Conservation (phyloP, 2,113 vertebrate genomes). For the Dolichallabes microphthalmus region DNA sequence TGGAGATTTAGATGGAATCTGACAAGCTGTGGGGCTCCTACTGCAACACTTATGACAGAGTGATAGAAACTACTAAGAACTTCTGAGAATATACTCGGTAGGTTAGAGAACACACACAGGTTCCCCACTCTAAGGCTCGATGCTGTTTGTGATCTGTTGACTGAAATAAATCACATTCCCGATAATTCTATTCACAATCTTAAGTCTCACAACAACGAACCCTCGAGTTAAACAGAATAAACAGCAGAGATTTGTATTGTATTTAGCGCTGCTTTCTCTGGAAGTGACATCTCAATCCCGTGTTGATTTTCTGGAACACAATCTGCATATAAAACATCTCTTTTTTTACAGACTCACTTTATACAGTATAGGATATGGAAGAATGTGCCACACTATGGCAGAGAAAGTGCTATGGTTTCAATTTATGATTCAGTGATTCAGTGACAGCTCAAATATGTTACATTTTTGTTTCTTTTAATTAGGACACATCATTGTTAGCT, state of each 20-base stretch:
- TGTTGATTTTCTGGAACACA: conserved; percentile 1
- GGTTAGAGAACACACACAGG: conserved; percentile 7
- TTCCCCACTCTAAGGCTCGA: neutral
- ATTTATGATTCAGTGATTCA: conserved; percentile 42
- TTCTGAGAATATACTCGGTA: conserved; percentile 5
- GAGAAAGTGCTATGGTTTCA: conserved; percentile 1
- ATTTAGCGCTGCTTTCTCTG: neutral
- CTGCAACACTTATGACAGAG: neutral
- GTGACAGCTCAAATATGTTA: conserved; percentile 46
- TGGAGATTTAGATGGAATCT: neutral
- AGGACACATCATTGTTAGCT: conserved; percentile 53
- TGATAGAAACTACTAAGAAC: conserved; percentile 9
- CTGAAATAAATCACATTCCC: conserved; percentile 11
- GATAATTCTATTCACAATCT: neutral
- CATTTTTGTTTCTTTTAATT: conserved; percentile 49
- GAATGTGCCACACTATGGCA: too few relatives aligned
- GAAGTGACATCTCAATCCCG: conserved; percentile 22
- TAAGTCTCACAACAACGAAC: neutral
- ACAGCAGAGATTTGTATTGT: neutral
- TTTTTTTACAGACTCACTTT: conserved; percentile 9
- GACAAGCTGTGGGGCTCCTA: conserved; percentile 19
- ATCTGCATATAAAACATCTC: conserved; percentile 19
- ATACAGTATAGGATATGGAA: conserved; percentile 26
- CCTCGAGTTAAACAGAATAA: conserved; percentile 33
- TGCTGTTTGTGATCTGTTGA: conserved; percentile 21